Percentiles rank a stretch among this genome's conserved stretches.
These are phyloP conservation scores for Muntiacus muntjak DNA, from an alignment of 2,113 vertebrate genomes.

Conservation along the genomic window DNA sequence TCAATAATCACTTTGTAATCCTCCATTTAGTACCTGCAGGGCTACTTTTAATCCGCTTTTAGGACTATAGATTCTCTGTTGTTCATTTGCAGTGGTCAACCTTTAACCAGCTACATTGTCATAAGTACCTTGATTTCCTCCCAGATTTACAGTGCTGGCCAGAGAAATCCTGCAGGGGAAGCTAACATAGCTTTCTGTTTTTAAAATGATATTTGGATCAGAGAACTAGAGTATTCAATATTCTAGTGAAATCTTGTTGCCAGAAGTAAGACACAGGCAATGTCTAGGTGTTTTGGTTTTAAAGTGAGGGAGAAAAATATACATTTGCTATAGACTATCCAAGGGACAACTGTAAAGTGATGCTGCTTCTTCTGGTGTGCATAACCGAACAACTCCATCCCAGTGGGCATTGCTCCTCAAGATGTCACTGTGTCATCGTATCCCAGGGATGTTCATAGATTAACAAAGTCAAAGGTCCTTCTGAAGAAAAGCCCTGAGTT, in stretches of 20 bases:
- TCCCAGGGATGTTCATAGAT: neutral
- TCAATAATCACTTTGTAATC: neutral
- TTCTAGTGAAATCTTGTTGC: neutral
- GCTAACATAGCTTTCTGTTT: neutral
- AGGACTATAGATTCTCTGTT: neutral
- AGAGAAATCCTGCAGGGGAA: neutral
- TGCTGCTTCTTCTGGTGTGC: neutral
- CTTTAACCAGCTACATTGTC: neutral
- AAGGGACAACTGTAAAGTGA: neutral
- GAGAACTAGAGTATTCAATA: neutral
- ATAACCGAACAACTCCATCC: neutral
- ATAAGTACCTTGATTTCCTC: neutral
- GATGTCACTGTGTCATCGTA: neutral
- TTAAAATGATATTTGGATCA: constrained; percentile 9
- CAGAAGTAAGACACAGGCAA: neutral
- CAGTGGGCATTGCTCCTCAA: neutral
- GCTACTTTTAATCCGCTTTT: constrained; percentile 36
- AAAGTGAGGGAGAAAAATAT: neutral
- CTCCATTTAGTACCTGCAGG: neutral
- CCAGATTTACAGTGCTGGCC: neutral
- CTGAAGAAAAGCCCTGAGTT: neutral
- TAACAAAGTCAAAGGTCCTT: neutral
- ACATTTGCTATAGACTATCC: neutral
- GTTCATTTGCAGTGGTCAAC: neutral
- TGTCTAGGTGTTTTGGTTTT: neutral